These are phyloP conservation scores for Scopus umbretta DNA, from an alignment of 2,113 vertebrate species.

Conservation along the genomic window DNA sequence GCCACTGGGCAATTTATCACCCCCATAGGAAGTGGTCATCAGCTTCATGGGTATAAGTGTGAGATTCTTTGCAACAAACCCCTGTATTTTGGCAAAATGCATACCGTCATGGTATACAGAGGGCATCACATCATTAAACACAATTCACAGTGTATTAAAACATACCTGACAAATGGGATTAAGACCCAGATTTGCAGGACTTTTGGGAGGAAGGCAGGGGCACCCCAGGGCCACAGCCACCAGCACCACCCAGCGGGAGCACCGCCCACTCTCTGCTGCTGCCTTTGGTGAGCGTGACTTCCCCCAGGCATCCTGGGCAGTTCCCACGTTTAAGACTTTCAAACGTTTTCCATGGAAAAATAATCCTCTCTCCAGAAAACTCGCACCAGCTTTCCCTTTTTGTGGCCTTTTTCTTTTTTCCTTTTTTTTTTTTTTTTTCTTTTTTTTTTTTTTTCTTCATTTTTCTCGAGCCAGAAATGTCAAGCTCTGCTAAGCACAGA, in stretches of 20 bases:
- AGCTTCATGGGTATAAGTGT: background rate
- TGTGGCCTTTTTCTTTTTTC: no score
- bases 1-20: background rate
- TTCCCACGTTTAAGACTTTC: background rate
- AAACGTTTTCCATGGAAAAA: rapidly evolving
- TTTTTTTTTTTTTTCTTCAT: background rate
- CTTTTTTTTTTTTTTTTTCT: background rate
- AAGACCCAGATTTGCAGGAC: background rate
- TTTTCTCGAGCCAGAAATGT: background rate
- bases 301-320: no score
- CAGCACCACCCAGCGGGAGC: background rate
- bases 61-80: background rate
- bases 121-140: background rate
- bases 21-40: background rate
- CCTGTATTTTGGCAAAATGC: background rate
- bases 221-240: background rate
- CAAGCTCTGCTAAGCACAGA: background rate
- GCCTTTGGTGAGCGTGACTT: background rate
- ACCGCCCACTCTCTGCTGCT: slow-evolving; percentile 21
- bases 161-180: background rate
- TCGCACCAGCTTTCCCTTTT: background rate
- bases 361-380: background rate
- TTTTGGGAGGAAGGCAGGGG: no score
- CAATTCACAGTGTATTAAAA: background rate
- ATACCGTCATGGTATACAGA: no score